Percentiles rank a stretch among this genome's conserved stretches.
Conservation (phyloP, 2,113 vertebrate species). For the Cryptomyrus ogoouensis region DNA sequence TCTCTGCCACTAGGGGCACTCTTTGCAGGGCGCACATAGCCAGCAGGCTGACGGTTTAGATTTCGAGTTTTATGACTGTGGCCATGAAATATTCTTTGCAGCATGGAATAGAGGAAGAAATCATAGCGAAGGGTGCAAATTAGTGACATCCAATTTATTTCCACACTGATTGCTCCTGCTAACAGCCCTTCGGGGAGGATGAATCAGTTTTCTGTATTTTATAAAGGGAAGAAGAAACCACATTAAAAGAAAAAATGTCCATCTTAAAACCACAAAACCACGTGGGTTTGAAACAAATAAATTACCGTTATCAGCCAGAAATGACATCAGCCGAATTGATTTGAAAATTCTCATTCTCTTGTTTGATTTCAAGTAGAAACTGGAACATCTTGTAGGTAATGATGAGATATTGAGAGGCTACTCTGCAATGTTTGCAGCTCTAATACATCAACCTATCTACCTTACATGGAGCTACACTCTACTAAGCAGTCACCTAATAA, state of each 20-base stretch:
- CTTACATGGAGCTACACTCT: background rate
- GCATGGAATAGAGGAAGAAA: background rate
- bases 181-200: slow-evolving; percentile 32
- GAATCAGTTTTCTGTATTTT: background rate
- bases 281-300: background rate
- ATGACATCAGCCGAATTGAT: background rate
- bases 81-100: background rate
- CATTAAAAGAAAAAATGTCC: background rate
- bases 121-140: background rate
- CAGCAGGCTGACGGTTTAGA: background rate
- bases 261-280: background rate
- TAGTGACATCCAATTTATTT: slow-evolving; percentile 16
- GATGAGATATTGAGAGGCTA: background rate
- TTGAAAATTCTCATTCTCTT: background rate
- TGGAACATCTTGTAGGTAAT: background rate
- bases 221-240: background rate
- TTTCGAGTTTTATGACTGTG: background rate
- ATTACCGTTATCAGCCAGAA: background rate
- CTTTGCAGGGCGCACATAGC: background rate
- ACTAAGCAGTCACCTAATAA: background rate
- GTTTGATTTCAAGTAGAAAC: background rate
- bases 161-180: slow-evolving; percentile 23
- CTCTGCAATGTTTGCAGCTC: background rate
- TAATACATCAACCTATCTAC: background rate
- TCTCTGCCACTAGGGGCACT: slow-evolving; percentile 14